These are phyloP conservation scores for Muscicapa comitata DNA, from an alignment of 2,797 vertebrate genomes.

Conservation along the genomic window DNA sequence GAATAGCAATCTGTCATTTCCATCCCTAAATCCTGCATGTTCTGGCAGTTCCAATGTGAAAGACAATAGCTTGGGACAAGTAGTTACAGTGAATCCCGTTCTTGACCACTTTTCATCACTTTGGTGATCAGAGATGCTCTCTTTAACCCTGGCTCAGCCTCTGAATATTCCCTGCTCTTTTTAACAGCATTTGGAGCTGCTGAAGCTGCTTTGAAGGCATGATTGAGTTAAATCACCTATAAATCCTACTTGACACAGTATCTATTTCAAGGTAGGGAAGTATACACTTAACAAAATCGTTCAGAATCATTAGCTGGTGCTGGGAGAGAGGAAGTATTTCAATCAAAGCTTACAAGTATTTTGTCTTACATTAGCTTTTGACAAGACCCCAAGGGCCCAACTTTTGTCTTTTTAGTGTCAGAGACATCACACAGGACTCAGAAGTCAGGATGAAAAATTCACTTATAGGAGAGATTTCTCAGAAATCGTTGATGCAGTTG, in stretches of 20 bases:
- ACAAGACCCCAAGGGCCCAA: constrained; percentile 57
- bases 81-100: not conserved
- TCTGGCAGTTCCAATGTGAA: constrained; percentile 15
- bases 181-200: not conserved
- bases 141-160: not conserved
- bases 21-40: not conserved
- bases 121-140: not conserved
- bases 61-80: constrained; percentile 17
- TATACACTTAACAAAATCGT: constrained; percentile 75
- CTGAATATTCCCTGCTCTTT: constrained; percentile 15
- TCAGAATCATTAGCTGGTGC: constrained; percentile 75
- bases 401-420: constrained; percentile 61
- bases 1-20: not conserved
- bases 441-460: constrained; percentile 49
- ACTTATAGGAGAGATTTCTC: not conserved
- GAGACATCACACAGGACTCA: constrained; percentile 37
- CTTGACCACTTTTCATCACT: constrained; percentile 26
- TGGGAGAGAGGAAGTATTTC: constrained; percentile 54
- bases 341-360: constrained; percentile 63
- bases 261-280: constrained; percentile 82
- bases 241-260: constrained; percentile 77
- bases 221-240: constrained; percentile 76
- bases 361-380: constrained; percentile 54
- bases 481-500: not conserved
- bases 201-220: constrained; percentile 62